These are phyloP conservation scores for Endotricha flammealis DNA, from an alignment of 2,888 invertebrate genomes.

Conservation along the genomic window DNA sequence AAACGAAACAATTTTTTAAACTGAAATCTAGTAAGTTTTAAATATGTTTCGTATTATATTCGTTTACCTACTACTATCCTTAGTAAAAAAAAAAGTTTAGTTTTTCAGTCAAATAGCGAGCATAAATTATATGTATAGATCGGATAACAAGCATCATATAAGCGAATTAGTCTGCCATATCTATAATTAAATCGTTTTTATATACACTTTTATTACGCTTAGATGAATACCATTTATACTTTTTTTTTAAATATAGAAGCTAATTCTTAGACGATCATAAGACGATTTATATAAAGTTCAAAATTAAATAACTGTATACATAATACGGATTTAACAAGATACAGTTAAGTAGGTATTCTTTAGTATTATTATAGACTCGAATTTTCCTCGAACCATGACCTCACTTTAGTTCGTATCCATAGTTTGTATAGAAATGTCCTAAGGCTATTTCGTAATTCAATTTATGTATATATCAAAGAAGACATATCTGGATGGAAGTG, in stretches of 20 bases:
- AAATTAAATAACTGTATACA: background rate
- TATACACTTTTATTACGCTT: constrained; percentile 16
- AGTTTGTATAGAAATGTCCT: background rate
- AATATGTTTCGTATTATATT: constrained; percentile 3
- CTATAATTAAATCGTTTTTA: constrained; percentile 61
- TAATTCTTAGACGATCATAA: no score
- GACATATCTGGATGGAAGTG: no score
- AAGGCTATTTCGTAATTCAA: background rate
- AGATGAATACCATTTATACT: background rate
- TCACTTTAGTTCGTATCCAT: no score
- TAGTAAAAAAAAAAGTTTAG: no score
- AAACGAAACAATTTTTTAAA: no score
- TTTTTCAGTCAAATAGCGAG: background rate
- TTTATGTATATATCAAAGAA: no score
- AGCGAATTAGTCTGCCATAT: constrained; percentile 29
- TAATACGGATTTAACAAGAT: constrained; percentile 1
- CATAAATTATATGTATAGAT: constrained; percentile 15
- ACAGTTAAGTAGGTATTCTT: constrained; percentile 1
- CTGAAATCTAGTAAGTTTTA: no score
- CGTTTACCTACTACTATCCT: background rate
- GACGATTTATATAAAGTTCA: no score
- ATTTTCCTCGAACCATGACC: background rate
- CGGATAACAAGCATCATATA: constrained; percentile 26
- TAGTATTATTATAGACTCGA: background rate
- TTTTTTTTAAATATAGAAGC: no score